Conservation (phyloP, 2,113 vertebrate species). For the Bos taurus region ARS-UCD2.0 NC_037350.1:19330501-19331000, state of each 20-base stretch:
- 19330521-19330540: neutral
- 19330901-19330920: neutral
- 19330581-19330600: neutral
- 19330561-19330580: neutral
- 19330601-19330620: neutral
- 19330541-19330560: neutral
- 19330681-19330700: neutral
- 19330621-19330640: neutral
- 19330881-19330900: neutral
- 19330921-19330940: neutral
- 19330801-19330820: neutral
- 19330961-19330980: neutral
- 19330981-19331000: neutral
- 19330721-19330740: neutral
- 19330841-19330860: neutral
- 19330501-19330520: neutral
- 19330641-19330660: neutral
- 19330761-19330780: neutral
- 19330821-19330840: rapidly evolving
- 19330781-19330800: neutral
- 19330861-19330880: neutral
- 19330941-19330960: neutral
- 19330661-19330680: neutral
- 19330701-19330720: neutral
- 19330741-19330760: neutral